Evolutionary conservation across 1,140 invertebrate species (phyloP), one percentile per base, ranked within the genome.

Genomic region (Heliconius hermathena): DNA sequence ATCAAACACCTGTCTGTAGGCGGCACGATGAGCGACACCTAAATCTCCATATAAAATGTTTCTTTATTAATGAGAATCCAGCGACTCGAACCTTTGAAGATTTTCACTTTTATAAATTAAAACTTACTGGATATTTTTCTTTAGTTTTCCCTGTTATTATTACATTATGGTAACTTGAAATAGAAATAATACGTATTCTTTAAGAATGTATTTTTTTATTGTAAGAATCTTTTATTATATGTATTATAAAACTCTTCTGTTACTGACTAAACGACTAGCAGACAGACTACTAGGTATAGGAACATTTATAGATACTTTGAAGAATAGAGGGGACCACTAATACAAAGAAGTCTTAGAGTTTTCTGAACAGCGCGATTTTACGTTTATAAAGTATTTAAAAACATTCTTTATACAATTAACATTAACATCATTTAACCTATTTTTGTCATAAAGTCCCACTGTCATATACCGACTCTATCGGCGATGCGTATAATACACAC

Each of bases 1-100:
- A 73, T 57, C 49, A 38, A 82, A 89, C 89, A 93, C 90, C 91
- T 93, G 91, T 87, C 81, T 80, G 90, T 92, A 88, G 91, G 90
- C 85, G 90, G 86, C 78, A 77, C 66, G 78, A 82, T 83, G 86
- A 89, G 77, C 87, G 88, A 77, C 75, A 66, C 11, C 46, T 81
- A 36, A 54, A 81, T 70, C 46, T 75, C 46, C 80, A 72, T 73
- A 73, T 78, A 72, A 81, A 81, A 75, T 82, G 83, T 85, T 84
- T 66, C 60, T 66, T 66, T 66, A 29, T 66, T 66, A 29, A 66
- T 66, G 60, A 66, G 1, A 5, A 29, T 29, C n/a, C 26, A 29
- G 29, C 60, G 60, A 29, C 22, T 26, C 9, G 1, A 57, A 1
- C 60, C 13, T 66, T 29, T 66, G 22, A 16, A 22, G n/a, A 66